Conservation (phyloP, 2,113 vertebrate species). For the Otis tarda region DNA sequence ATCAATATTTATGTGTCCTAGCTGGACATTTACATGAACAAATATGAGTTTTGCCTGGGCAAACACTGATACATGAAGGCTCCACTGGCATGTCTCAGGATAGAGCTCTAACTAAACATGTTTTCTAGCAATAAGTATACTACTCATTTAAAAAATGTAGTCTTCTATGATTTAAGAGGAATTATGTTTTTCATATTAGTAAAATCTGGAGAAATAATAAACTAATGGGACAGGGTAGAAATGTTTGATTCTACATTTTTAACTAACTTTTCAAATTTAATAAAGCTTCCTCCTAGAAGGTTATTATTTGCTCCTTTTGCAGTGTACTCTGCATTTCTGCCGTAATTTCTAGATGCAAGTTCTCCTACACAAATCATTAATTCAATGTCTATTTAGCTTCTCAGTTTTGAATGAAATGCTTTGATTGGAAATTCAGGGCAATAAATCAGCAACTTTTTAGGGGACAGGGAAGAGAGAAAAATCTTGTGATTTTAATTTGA, state of each 20-base stretch:
- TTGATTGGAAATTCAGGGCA: background rate
- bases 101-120: background rate
- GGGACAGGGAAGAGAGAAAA: background rate
- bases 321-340: background rate
- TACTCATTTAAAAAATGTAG: background rate
- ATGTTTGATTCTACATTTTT: background rate
- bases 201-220: background rate
- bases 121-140: conserved; percentile 25
- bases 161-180: background rate
- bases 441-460: background rate
- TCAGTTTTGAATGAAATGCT: background rate
- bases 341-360: background rate
- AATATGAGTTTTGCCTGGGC: conserved; percentile 42
- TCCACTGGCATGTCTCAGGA: background rate
- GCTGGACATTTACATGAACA: conserved; percentile 59
- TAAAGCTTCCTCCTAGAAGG: background rate
- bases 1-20: conserved; percentile 52
- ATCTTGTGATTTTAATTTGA: background rate
- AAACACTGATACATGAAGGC: conserved; percentile 24
- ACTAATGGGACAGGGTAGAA: background rate
- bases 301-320: background rate
- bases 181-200: background rate
- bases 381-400: background rate
- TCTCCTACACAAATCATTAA: background rate
- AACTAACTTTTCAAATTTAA: background rate